Percentiles rank a stretch among this genome's conserved stretches.
Evolutionary conservation across 1,140 invertebrate genomes (phyloP).

Genomic region (Pogonognathellus flavescens): DNA sequence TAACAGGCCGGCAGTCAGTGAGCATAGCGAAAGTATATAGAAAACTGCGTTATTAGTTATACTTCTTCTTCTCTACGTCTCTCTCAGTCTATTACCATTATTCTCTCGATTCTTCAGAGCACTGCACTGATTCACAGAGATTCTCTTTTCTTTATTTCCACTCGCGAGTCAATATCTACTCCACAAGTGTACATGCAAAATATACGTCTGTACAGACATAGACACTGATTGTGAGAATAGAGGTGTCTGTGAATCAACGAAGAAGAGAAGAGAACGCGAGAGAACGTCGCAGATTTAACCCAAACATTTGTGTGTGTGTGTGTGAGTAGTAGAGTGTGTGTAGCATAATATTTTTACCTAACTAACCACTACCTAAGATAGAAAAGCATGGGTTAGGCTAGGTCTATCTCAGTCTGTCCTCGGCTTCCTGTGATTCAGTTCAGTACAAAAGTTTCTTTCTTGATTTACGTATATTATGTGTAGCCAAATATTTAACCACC

Average conservation of each 20-base stretch:
- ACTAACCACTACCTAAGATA: constrained; percentile 19
- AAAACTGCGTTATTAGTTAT: background rate
- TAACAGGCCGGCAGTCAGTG: constrained; percentile 18
- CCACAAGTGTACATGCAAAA: background rate
- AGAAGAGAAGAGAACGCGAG: background rate
- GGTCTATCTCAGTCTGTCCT: constrained; percentile 24
- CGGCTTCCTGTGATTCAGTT: constrained; percentile 42
- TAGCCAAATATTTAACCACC: background rate
- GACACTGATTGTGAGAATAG: too few relatives aligned
- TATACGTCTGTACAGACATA: background rate
- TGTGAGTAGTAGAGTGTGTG: background rate
- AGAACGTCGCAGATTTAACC: background rate
- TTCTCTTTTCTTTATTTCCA: constrained; percentile 23
- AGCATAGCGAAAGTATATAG: constrained; percentile 31
- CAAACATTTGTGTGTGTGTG: background rate
- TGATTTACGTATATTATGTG: background rate
- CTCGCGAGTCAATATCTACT: constrained; percentile 9
- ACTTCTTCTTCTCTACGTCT: background rate
- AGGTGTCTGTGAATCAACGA: background rate
- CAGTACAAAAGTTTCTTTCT: constrained; percentile 42
- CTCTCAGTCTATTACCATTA: background rate
- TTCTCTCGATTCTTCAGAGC: constrained; percentile 12
- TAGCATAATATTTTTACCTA: background rate
- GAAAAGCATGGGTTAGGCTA: constrained; percentile 40
- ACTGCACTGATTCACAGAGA: constrained; percentile 38